These are phyloP conservation scores for Sepioteuthis lessoniana DNA, from an alignment of 2,888 invertebrate species.

Conservation along the genomic window DNA sequence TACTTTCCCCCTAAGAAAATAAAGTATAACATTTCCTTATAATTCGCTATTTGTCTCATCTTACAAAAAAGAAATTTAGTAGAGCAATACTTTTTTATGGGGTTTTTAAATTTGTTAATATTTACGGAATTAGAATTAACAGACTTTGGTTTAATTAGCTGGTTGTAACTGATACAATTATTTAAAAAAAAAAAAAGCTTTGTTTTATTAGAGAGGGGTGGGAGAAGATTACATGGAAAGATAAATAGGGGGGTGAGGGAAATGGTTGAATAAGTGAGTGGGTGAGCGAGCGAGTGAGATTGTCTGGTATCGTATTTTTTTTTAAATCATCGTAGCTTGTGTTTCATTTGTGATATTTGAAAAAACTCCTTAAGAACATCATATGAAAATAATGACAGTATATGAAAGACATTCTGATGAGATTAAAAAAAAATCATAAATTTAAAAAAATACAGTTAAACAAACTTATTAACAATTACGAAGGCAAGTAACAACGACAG, in stretches of 20 bases:
- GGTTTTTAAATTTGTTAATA: too few relatives aligned
- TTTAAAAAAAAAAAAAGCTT: neutral
- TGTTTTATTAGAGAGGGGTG: neutral
- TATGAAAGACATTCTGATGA: conserved; percentile 33
- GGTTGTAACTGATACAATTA: neutral
- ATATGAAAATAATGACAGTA: neutral
- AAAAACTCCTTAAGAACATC: neutral
- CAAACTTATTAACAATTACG: conserved; percentile 8
- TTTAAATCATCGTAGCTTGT: neutral
- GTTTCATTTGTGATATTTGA: neutral
- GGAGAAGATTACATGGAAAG: neutral
- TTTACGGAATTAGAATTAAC: neutral
- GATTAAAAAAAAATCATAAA: neutral
- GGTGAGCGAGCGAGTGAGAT: neutral
- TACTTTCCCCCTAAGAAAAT: neutral
- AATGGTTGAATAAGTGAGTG: neutral
- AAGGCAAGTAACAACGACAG: neutral
- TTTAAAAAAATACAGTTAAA: neutral
- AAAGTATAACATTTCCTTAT: neutral
- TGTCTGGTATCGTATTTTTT: neutral
- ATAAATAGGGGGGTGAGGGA: neutral
- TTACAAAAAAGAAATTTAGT: too few relatives aligned
- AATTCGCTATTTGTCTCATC: too few relatives aligned
- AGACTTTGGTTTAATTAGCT: conserved; percentile 21
- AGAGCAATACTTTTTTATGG: too few relatives aligned